Base-by-base conservation (phyloP, 2,888 invertebrate species). In the Gymnosoma rotundatum region DNA sequence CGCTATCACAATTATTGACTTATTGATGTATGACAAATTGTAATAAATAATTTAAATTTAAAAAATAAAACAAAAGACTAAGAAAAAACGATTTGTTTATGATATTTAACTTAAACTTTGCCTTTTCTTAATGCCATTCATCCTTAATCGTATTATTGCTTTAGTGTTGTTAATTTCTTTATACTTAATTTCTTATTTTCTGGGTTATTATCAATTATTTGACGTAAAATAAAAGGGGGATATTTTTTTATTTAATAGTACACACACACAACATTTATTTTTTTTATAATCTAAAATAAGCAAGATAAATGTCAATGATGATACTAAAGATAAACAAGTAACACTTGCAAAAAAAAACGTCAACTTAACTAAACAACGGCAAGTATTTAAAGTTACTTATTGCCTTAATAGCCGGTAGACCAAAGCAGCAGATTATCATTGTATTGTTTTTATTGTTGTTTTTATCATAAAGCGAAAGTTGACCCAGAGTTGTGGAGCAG, bases 391-490 rank as follows among this genome's bases (percentile, higher is more conserved):
- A 4, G 38, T 32, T 54, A 63, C 14, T 52, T 58, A 20, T 72
- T 58, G 16, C n/a, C 18, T 50, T 18, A 70, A 67, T 16, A 21
- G 21, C 58, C 25, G 18, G 3, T 67, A 18, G 12, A 67, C 56
- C 12, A 48, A 61, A 45, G 42, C 75, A 75, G 18, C 42, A n/a
- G n/a, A n/a, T n/a, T 48, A 20, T 58, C 69, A 64, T 64, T 73
- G 60, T 70, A 25, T 48, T 18, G 10, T 54, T 61, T 25, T 72
- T 58, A 25, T 52, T 78, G 36, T 45, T 70, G 52, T 38, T 25
- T 64, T 66, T 61, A 67, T 50, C 66, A 88, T 89, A 87, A 90
- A 90, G 90, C 90, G 90, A 90, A 90, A 90, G 90, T 90, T 90
- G 90, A 90, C 90, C 90, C 89, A 91, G 89, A 90, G 85, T 85